Conservation (phyloP, 2,888 invertebrate genomes). For the Polydesmus complanatus region DNA sequence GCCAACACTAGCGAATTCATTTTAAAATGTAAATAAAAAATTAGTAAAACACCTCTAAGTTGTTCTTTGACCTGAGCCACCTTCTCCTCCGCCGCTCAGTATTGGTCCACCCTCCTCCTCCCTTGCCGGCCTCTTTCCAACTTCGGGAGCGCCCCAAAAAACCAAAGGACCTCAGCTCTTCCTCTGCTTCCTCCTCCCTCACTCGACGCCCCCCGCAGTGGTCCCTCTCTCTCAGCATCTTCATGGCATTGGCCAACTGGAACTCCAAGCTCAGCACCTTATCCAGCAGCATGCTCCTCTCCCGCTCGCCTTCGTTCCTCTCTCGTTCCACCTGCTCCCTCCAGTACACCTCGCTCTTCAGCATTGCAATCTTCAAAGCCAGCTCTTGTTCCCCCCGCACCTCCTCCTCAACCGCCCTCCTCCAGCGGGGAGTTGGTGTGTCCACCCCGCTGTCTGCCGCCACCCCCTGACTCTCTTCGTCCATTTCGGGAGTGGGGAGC, state of each 20-base stretch:
- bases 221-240: neutral
- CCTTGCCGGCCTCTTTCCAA: neutral
- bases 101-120: neutral
- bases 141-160: neutral
- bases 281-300: neutral
- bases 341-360: slow-evolving; percentile 9
- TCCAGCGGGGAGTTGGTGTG: slow-evolving; percentile 1
- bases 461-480: neutral
- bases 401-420: neutral
- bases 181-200: no score
- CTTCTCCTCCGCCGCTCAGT: neutral
- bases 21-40: no score
- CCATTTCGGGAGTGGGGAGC: neutral
- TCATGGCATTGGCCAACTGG: slow-evolving; percentile 3
- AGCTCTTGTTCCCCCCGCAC: neutral
- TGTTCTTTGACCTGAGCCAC: neutral
- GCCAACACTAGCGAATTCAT: no score
- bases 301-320: neutral
- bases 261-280: slow-evolving; percentile 1
- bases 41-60: neutral
- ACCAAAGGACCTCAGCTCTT: neutral
- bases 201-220: no score
- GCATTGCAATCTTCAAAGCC: neutral
- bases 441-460: neutral
- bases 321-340: slow-evolving; percentile 9